These are phyloP conservation scores for Rhabdomys pumilio DNA, from an alignment of 2,797 vertebrate species.

Conservation along the genomic window DNA sequence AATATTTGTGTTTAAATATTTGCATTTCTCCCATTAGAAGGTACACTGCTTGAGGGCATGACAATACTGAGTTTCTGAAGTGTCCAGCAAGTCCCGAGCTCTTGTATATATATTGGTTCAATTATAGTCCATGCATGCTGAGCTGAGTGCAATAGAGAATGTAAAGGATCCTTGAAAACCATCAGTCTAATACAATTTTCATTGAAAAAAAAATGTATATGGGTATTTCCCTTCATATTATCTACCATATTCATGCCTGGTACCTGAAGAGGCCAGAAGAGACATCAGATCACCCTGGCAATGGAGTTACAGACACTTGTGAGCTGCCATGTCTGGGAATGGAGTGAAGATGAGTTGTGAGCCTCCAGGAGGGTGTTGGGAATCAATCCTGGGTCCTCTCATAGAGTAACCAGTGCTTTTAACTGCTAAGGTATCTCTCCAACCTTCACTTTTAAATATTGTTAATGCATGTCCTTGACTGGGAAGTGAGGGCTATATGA, in stretches of 20 bases:
- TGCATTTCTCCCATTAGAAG: constrained; percentile 11
- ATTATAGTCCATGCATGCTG: neutral
- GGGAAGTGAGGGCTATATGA: neutral
- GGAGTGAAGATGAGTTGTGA: neutral
- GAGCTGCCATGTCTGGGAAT: neutral
- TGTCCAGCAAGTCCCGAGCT: constrained; percentile 1
- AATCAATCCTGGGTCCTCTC: neutral
- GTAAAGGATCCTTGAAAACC: neutral
- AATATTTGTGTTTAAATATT: neutral
- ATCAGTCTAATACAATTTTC: neutral
- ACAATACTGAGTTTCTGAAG: neutral
- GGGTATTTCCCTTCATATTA: neutral
- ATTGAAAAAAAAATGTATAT: neutral
- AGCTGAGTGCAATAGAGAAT: neutral
- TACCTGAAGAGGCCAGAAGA: neutral
- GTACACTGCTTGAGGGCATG: neutral
- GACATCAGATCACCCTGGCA: neutral
- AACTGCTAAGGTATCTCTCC: neutral
- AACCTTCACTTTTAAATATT: neutral
- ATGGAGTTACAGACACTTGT: neutral
- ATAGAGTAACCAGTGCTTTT: neutral
- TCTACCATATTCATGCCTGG: neutral
- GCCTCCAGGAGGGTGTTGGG: neutral
- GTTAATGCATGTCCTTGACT: neutral
- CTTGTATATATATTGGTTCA: neutral